Conservation (phyloP, 2,888 invertebrate genomes). For the Cosmia trapezina region DNA sequence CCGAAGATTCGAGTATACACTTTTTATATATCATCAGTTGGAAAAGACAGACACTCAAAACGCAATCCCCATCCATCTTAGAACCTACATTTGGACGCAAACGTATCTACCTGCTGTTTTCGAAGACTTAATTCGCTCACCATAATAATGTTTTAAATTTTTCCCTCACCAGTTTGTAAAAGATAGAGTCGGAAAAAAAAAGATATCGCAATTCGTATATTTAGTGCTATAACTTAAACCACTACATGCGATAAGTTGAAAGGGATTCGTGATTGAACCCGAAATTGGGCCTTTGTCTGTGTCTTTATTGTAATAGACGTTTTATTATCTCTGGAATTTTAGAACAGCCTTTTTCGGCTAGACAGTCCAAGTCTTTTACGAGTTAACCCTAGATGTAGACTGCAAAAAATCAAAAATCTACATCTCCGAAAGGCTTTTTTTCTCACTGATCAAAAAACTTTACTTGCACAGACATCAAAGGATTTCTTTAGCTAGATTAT, state of each 20-base stretch:
- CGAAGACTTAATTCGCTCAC: not conserved
- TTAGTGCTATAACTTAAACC: constrained; percentile 15
- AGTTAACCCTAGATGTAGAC: constrained; percentile 22
- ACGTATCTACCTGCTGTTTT: not conserved
- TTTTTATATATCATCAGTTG: not conserved
- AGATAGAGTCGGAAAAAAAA: not conserved
- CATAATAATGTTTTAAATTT: too few relatives aligned
- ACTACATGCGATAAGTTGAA: constrained; percentile 16
- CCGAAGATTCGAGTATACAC: too few relatives aligned
- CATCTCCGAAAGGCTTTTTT: not conserved
- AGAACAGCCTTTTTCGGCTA: constrained; percentile 28
- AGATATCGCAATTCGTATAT: not conserved
- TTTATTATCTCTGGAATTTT: constrained; percentile 40
- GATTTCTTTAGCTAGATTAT: constrained; percentile 52
- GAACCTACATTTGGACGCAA: not conserved
- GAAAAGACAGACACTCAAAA: not conserved
- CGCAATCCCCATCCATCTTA: not conserved
- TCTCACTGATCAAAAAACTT: constrained; percentile 19
- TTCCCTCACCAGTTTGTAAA: not conserved
- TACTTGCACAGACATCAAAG: constrained; percentile 19
- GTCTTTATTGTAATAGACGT: constrained; percentile 36
- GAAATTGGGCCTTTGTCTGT: constrained; percentile 33
- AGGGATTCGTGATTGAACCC: constrained; percentile 30
- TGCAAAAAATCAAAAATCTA: constrained; percentile 13
- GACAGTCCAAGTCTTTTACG: constrained; percentile 37